Conservation (phyloP, 2,797 vertebrate species). For the Geotrypetes seraphini region DNA sequence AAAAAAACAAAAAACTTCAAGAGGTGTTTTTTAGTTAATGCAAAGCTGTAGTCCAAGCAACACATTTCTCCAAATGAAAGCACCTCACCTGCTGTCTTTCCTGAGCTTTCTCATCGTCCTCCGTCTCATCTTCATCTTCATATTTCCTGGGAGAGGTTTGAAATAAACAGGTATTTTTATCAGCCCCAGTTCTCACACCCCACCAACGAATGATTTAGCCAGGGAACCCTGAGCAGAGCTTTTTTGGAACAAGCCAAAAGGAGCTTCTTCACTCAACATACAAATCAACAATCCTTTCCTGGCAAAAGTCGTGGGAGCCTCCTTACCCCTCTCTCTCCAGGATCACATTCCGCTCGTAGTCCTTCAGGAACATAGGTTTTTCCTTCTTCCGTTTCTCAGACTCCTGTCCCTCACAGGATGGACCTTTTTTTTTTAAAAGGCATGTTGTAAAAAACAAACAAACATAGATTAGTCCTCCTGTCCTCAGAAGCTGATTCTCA, state of each 20-base stretch:
- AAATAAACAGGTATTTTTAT: not conserved
- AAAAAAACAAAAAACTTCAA: too few relatives aligned
- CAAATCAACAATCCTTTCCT: accelerated
- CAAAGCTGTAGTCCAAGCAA: too few relatives aligned
- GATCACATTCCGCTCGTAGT: slow-evolving; percentile 82
- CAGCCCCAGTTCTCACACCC: not conserved
- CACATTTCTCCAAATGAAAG: not conserved
- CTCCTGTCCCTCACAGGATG: not conserved
- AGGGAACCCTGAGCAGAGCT: not conserved
- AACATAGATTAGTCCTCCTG: too few relatives aligned
- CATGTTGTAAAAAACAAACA: too few relatives aligned
- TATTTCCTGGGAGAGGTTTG: slow-evolving; percentile 33
- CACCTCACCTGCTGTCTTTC: not conserved
- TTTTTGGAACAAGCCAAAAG: too few relatives aligned
- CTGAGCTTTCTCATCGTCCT: not conserved
- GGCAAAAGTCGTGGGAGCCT: too few relatives aligned
- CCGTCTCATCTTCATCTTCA: slow-evolving; percentile 29
- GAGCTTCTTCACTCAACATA: too few relatives aligned
- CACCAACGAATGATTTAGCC: not conserved
- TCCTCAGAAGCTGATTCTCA: too few relatives aligned
- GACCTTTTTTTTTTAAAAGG: not conserved
- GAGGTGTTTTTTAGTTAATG: too few relatives aligned
- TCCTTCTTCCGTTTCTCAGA: slow-evolving; percentile 28
- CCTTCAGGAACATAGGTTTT: slow-evolving; percentile 77
- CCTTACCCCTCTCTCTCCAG: slow-evolving; percentile 76